A percentile compares a stretch with the other conserved stretches of the same genome.
phyloP scores from a whole-genome alignment of 1,140 invertebrate genomes.

The Dinoponera quadriceps region DNA sequence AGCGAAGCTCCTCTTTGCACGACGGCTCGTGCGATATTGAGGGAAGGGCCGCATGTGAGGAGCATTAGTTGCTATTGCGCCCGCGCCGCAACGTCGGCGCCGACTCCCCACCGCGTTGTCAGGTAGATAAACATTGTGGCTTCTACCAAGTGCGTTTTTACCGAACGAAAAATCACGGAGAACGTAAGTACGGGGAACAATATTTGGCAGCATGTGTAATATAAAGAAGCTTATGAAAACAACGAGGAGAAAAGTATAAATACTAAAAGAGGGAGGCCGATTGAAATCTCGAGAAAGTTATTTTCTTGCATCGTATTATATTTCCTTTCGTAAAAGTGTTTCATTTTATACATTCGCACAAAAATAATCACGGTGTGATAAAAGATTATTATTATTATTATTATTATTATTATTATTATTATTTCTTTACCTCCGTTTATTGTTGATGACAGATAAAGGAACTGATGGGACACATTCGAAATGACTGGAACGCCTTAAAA shows the following conservation, averaged over 20 bases:
- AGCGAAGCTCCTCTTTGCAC: too few species aligned
- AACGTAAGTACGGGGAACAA: slow-evolving; percentile 24
- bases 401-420: background rate
- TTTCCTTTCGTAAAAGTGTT: background rate
- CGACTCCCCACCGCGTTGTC: too few species aligned
- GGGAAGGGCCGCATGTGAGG: background rate
- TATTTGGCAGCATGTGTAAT: slow-evolving; percentile 17
- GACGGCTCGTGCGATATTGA: slow-evolving; percentile 21
- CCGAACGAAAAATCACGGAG: too few species aligned
- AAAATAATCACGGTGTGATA: background rate
- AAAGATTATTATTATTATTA: background rate
- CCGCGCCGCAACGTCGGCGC: too few species aligned
- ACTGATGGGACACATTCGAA: slow-evolving; percentile 8
- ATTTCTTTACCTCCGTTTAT: background rate
- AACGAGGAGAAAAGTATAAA: background rate
- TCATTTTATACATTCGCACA: background rate
- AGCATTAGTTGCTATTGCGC: too few species aligned
- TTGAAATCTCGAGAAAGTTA: background rate
- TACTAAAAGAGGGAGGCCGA: background rate
- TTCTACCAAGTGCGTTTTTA: too few species aligned
- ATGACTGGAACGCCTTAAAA: slow-evolving; percentile 16
- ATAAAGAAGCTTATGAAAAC: background rate
- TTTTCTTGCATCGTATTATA: background rate
- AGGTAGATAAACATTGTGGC: too few species aligned
- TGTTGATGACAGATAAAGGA: slow-evolving; percentile 12